A percentile compares a stretch with the other conserved stretches of the same genome.
These are phyloP conservation scores for Cecropterus lyciades DNA, from an alignment of 1,140 invertebrate genomes.

Conservation along the genomic window DNA sequence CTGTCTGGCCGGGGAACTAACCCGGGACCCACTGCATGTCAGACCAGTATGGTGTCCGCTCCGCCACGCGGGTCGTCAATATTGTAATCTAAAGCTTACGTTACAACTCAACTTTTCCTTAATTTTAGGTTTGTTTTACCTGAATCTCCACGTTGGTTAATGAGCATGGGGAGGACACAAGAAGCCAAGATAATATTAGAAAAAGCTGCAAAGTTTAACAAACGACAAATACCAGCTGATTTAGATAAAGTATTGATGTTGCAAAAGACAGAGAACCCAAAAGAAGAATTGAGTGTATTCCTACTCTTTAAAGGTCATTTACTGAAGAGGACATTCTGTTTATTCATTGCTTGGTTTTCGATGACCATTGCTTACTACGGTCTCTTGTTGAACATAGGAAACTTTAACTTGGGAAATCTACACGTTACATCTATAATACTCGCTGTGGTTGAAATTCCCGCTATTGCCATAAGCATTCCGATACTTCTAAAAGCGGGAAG, in stretches of 20 bases:
- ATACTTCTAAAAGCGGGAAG: slow-evolving; percentile 89
- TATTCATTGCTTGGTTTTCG: slow-evolving; percentile 89
- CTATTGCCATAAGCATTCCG: slow-evolving; percentile 89
- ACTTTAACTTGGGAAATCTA: slow-evolving; percentile 88
- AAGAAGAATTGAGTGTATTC: slow-evolving; percentile 83
- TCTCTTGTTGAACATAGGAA: slow-evolving; percentile 88
- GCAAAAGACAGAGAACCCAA: slow-evolving; percentile 58
- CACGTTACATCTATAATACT: slow-evolving; percentile 88
- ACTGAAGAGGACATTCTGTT: slow-evolving; percentile 87
- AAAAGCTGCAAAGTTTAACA: slow-evolving; percentile 88
- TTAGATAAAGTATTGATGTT: slow-evolving; percentile 86
- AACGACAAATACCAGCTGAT: slow-evolving; percentile 85
- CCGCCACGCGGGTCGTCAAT: too few relatives aligned
- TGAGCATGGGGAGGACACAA: slow-evolving; percentile 89
- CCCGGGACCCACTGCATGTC: too few relatives aligned
- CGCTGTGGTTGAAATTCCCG: slow-evolving; percentile 89
- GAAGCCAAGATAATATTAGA: slow-evolving; percentile 89
- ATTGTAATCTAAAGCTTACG: too few relatives aligned
- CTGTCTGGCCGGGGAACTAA: too few relatives aligned
- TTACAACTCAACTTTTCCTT: background rate
- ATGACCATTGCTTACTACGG: slow-evolving; percentile 91
- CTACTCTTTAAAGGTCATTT: slow-evolving; percentile 87
- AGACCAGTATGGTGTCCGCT: too few relatives aligned
- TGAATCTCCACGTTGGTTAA: slow-evolving; percentile 93
- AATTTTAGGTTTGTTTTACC: slow-evolving; percentile 89